Conservation (phyloP, 2,888 invertebrate genomes). For the Drosophila gaucha region DNA sequence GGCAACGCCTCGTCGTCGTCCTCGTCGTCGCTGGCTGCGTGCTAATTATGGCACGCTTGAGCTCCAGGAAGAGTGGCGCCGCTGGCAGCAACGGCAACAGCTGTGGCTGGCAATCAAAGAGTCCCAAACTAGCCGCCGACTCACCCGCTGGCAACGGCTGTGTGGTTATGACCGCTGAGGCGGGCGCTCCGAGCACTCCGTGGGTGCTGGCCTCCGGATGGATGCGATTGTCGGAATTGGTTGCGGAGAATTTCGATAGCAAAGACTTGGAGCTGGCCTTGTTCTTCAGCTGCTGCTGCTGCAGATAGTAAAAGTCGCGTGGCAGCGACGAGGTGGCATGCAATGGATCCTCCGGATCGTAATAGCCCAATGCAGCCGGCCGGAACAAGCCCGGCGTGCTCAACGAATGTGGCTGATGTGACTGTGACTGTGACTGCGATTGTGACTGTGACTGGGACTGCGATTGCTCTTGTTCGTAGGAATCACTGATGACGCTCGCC, state of each 20-base stretch:
- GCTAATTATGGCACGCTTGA: slow-evolving; percentile 81
- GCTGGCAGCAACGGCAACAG: slow-evolving; percentile 54
- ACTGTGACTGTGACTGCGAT: slow-evolving; percentile 51
- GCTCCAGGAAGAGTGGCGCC: slow-evolving; percentile 73
- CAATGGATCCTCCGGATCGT: slow-evolving; percentile 74
- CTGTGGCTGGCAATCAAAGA: slow-evolving; percentile 78
- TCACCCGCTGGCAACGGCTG: slow-evolving; percentile 69
- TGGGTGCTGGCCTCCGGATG: slow-evolving; percentile 72
- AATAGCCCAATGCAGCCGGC: slow-evolving; percentile 64
- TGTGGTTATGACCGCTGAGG: slow-evolving; percentile 72
- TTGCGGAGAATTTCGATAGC: slow-evolving; percentile 82
- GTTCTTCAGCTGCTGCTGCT: slow-evolving; percentile 82
- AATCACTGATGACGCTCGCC: slow-evolving; percentile 80
- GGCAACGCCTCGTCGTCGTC: slow-evolving; percentile 4
- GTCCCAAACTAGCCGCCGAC: slow-evolving; percentile 50
- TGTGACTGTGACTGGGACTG: slow-evolving; percentile 60
- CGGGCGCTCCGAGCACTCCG: slow-evolving; percentile 66
- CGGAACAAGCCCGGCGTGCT: slow-evolving; percentile 70
- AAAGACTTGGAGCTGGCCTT: slow-evolving; percentile 81
- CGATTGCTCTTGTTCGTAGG: slow-evolving; percentile 69
- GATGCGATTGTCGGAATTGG: slow-evolving; percentile 82
- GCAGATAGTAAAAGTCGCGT: slow-evolving; percentile 83
- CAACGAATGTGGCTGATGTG: slow-evolving; percentile 64
- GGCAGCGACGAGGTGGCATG: slow-evolving; percentile 81
- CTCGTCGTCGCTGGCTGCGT: slow-evolving; percentile 27